Conservation (phyloP, 1,140 invertebrate genomes). For the Drosophila gunungcola region DNA sequence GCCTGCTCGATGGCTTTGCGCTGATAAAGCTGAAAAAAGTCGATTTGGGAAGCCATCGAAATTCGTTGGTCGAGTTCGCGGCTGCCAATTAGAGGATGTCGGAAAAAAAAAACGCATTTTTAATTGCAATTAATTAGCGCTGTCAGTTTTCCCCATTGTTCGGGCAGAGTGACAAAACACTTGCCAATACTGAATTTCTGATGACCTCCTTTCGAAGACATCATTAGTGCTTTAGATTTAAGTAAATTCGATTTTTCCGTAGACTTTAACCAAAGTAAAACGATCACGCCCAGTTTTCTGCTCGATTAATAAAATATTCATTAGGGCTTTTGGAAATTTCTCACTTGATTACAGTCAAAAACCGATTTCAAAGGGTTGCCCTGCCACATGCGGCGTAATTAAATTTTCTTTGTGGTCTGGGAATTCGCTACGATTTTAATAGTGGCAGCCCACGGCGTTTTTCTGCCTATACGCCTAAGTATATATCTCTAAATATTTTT, state of each 20-base stretch:
- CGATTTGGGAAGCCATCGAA: slow-evolving; percentile 15
- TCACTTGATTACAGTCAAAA: slow-evolving; percentile 75
- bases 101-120: slow-evolving; percentile 51
- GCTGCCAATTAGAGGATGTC: slow-evolving; percentile 67
- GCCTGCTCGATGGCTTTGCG: slow-evolving; percentile 47
- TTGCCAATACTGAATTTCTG: slow-evolving; percentile 32
- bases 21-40: slow-evolving; percentile 47
- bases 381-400: slow-evolving; percentile 77
- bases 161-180: slow-evolving; percentile 32
- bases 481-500: slow-evolving; percentile 23
- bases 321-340: slow-evolving; percentile 67
- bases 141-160: slow-evolving; percentile 47
- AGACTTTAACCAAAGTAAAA: slow-evolving; percentile 40
- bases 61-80: slow-evolving; percentile 51
- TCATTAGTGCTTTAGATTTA: slow-evolving; percentile 58
- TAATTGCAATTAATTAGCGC: slow-evolving; percentile 55
- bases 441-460: slow-evolving; percentile 63
- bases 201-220: slow-evolving; percentile 62
- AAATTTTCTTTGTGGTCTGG: slow-evolving; percentile 78
- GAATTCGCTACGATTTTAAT: slow-evolving; percentile 82
- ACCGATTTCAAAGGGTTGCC: slow-evolving; percentile 63
- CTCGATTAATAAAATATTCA: slow-evolving; percentile 70
- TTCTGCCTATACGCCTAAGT: slow-evolving; percentile 36
- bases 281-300: slow-evolving; percentile 68
- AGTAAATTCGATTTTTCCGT: slow-evolving; percentile 41